phyloP scores from a whole-genome alignment of 1,140 invertebrate species.

The Sycobia sp. region DNA sequence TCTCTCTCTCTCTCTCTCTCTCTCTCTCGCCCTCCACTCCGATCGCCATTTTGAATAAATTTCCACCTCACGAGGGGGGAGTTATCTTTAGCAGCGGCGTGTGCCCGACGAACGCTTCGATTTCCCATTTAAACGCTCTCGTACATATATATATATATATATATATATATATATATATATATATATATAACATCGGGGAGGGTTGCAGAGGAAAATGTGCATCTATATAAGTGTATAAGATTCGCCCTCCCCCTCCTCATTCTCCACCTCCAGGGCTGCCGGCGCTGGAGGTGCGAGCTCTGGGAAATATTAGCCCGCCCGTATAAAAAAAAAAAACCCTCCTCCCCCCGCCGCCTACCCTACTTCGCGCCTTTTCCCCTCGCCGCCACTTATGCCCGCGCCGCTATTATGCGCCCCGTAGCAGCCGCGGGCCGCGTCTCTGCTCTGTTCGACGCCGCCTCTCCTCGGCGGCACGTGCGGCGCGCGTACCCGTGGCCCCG shows the following conservation, averaged over 20 bases:
- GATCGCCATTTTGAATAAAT: slow-evolving; percentile 63
- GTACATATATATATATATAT: slow-evolving; percentile 46
- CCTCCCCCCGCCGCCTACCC: slow-evolving; percentile 26
- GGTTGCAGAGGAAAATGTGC: slow-evolving; percentile 32
- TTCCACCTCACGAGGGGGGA: slow-evolving; percentile 55
- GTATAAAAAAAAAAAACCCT: slow-evolving; percentile 21
- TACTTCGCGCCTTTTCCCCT: slow-evolving; percentile 27
- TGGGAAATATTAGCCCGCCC: slow-evolving; percentile 54
- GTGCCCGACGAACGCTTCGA: slow-evolving; percentile 55
- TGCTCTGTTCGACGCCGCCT: too few relatives aligned
- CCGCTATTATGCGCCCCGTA: slow-evolving; percentile 3
- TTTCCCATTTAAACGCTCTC: slow-evolving; percentile 62
- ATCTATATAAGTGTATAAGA: background rate
- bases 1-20: too few relatives aligned
- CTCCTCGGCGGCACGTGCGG: too few relatives aligned
- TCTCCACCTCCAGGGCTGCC: too few relatives aligned
- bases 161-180: too few relatives aligned
- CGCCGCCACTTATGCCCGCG: slow-evolving; percentile 4
- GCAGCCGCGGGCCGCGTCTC: too few relatives aligned
- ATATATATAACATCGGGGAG: slow-evolving; percentile 28
- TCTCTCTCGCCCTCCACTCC: background rate
- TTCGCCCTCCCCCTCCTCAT: too few relatives aligned
- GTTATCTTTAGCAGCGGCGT: slow-evolving; percentile 54
- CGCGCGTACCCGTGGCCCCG: background rate
- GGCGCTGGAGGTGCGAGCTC: slow-evolving; percentile 29